Evolutionary conservation across 2,113 vertebrate species (phyloP).

Genomic region (Eidolon helvum): DNA sequence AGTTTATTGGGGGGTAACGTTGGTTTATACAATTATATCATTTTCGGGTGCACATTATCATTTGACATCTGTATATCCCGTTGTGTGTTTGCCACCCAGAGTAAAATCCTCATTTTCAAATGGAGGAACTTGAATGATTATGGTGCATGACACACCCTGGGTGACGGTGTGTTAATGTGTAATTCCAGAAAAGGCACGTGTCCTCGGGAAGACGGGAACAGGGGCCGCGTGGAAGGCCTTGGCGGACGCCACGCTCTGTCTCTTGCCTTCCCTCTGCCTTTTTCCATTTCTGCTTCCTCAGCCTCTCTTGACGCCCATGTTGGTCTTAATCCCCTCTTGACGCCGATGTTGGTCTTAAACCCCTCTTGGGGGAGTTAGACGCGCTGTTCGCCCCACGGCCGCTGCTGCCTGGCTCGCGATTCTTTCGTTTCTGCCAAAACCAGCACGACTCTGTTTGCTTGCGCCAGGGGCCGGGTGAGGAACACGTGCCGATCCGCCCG

Average conservation of each 20-base stretch:
- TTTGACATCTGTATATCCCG: too few species aligned
- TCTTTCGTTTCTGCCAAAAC: fast-evolving
- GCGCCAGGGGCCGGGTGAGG: too few species aligned
- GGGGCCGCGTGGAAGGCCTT: neutral
- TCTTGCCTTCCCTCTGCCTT: neutral
- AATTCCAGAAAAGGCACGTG: too few species aligned
- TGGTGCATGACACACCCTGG: too few species aligned
- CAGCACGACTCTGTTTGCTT: too few species aligned
- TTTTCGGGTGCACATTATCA: too few species aligned
- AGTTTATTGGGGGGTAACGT: too few species aligned
- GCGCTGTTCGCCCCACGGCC: fast-evolving
- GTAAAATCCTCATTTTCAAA: neutral
- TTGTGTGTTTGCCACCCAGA: too few species aligned
- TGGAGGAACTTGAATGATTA: neutral
- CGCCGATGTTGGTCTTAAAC: neutral
- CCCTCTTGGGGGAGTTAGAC: neutral
- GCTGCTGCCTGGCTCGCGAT: neutral
- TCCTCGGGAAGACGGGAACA: fast-evolving
- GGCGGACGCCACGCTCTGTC: fast-evolving
- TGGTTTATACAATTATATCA: too few species aligned
- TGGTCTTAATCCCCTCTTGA: neutral
- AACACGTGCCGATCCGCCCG: too few species aligned
- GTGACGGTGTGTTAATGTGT: fast-evolving
- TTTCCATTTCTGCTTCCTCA: neutral
- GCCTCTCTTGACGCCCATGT: neutral